Percentiles rank a stretch among this genome's conserved stretches.
Conservation (phyloP, 2,888 invertebrate genomes). For the Dione vanillae region DNA sequence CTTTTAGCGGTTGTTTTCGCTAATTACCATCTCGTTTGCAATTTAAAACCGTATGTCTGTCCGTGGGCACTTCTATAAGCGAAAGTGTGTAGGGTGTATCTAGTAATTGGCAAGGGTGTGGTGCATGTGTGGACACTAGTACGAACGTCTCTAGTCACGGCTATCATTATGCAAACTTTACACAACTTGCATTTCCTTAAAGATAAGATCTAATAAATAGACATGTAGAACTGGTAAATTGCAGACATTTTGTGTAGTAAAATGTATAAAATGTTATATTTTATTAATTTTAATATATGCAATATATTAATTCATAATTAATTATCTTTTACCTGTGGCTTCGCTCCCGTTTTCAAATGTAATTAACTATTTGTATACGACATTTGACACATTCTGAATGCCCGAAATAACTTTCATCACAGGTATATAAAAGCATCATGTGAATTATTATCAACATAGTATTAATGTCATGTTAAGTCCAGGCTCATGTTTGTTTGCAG, state of each 20-base stretch:
- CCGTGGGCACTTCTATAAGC: conserved; percentile 56
- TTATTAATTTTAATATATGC: not conserved
- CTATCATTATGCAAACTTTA: conserved; percentile 64
- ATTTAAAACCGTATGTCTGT: conserved; percentile 69
- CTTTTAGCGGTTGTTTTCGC: conserved; percentile 77
- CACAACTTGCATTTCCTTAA: conserved; percentile 66
- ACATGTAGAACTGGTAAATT: conserved; percentile 54
- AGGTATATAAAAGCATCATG: too few species aligned
- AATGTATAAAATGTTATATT: not conserved
- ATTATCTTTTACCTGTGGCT: too few species aligned
- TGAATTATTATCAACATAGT: too few species aligned
- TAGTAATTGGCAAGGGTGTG: conserved; percentile 73
- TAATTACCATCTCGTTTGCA: conserved; percentile 83
- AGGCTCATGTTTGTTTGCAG: too few species aligned
- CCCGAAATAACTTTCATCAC: too few species aligned
- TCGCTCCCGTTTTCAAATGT: too few species aligned
- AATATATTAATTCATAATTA: not conserved
- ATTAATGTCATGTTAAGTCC: too few species aligned
- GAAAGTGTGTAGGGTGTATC: conserved; percentile 73
- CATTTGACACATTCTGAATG: too few species aligned
- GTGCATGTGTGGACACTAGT: conserved; percentile 62
- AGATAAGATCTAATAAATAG: conserved; percentile 56
- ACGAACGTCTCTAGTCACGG: conserved; percentile 55
- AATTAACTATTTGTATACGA: too few species aligned
- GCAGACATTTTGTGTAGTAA: conserved; percentile 15